These are phyloP conservation scores for Drosophila peninsularis DNA, from an alignment of 2,888 invertebrate species.

Conservation along the genomic window DNA sequence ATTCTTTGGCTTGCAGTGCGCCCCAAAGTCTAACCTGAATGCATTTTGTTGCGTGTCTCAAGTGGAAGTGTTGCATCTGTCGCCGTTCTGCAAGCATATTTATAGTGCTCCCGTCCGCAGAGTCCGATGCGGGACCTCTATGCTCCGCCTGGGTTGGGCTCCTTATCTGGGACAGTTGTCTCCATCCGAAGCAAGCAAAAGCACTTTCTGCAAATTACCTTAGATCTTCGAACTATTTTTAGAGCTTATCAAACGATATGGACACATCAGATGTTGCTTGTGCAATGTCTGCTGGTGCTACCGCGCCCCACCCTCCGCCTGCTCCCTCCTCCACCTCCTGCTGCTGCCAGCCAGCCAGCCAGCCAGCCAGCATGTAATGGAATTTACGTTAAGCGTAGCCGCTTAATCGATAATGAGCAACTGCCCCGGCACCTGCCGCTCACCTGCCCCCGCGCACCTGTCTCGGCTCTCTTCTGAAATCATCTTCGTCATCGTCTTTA, in stretches of 20 bases:
- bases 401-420: slow-evolving; percentile 74
- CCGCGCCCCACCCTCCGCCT: not conserved
- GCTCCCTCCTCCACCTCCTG: not conserved
- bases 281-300: slow-evolving; percentile 18
- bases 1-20: not conserved
- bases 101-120: slow-evolving; percentile 49
- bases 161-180: slow-evolving; percentile 42
- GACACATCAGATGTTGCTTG: slow-evolving; percentile 16
- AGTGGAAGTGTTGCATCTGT: slow-evolving; percentile 56
- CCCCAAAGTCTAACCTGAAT: slow-evolving; percentile 49
- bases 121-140: too few relatives aligned
- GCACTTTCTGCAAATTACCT: slow-evolving; percentile 68
- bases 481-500: slow-evolving; percentile 56
- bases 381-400: slow-evolving; percentile 68
- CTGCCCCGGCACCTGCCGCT: slow-evolving; percentile 11
- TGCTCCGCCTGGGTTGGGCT: slow-evolving; percentile 33
- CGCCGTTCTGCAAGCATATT: slow-evolving; percentile 53
- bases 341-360: too few relatives aligned
- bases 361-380: slow-evolving; percentile 30
- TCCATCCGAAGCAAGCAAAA: slow-evolving; percentile 63
- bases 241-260: slow-evolving; percentile 25
- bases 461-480: not conserved
- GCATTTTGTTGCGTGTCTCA: slow-evolving; percentile 56
- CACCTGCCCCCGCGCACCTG: not conserved
- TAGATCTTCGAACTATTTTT: slow-evolving; percentile 51